Conservation (phyloP, 2,888 invertebrate species). For the Chrysotoxum bicinctum region DNA sequence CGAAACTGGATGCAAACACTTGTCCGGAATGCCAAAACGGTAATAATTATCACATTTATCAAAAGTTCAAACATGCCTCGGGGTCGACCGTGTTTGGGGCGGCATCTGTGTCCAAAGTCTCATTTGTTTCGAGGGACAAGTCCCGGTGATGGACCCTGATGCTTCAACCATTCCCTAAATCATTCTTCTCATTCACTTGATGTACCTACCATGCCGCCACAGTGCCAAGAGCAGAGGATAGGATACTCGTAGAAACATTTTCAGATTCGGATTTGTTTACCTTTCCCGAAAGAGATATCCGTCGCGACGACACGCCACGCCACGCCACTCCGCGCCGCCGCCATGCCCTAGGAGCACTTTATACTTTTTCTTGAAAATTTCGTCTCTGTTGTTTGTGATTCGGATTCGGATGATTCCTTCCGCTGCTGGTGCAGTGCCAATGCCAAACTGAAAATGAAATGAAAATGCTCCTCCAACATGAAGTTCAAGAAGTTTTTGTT, state of each 20-base stretch:
- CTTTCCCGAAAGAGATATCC: slow-evolving; percentile 64
- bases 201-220: background rate
- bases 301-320: slow-evolving; percentile 6
- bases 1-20: slow-evolving; percentile 67
- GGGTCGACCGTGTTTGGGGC: slow-evolving; percentile 8
- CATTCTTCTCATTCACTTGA: slow-evolving; percentile 27
- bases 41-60: slow-evolving; percentile 72
- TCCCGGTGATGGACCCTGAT: slow-evolving; percentile 31
- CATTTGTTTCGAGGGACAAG: slow-evolving; percentile 38
- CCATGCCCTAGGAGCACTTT: slow-evolving; percentile 28
- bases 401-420: slow-evolving; percentile 36
- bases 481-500: slow-evolving; percentile 12
- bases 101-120: slow-evolving; percentile 39
- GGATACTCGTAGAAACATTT: slow-evolving; percentile 14
- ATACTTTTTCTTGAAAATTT: slow-evolving; percentile 23
- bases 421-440: slow-evolving; percentile 62
- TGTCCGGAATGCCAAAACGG: slow-evolving; percentile 71
- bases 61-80: slow-evolving; percentile 60
- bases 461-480: background rate
- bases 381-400: slow-evolving; percentile 20
- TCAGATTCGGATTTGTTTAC: slow-evolving; percentile 61
- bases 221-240: slow-evolving; percentile 9
- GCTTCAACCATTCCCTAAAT: background rate
- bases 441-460: background rate
- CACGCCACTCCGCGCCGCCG: background rate